phyloP scores from a whole-genome alignment of 2,113 vertebrate species.

The Sorex araneus region DNA sequence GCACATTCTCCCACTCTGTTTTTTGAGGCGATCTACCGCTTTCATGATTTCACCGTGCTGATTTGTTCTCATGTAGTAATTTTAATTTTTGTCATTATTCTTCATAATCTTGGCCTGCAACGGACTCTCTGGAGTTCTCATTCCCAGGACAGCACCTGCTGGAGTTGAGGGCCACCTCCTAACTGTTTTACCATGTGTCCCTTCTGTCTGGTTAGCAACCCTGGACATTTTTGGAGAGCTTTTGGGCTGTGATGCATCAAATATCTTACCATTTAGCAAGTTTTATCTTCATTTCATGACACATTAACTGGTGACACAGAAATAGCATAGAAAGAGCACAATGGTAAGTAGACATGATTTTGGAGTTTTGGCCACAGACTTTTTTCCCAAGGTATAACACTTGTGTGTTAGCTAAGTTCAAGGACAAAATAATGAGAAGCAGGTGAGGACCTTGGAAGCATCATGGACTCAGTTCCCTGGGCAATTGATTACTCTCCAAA shows the following conservation, averaged over 20 bases:
- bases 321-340: slow-evolving; percentile 20
- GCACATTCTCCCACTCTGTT: neutral
- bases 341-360: neutral
- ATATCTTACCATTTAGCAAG: neutral
- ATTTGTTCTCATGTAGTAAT: slow-evolving; percentile 12
- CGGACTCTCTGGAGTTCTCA: slow-evolving; percentile 34
- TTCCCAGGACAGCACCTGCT: neutral
- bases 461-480: slow-evolving; percentile 63
- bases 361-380: slow-evolving; percentile 63
- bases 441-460: slow-evolving; percentile 72
- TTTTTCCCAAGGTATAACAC: slow-evolving; percentile 68
- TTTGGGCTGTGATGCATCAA: neutral
- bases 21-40: slow-evolving; percentile 1
- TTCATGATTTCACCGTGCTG: neutral
- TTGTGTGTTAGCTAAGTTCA: slow-evolving; percentile 55
- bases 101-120: neutral
- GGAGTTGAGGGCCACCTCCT: neutral
- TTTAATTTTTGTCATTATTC: slow-evolving; percentile 11
- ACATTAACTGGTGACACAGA: neutral
- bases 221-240: neutral
- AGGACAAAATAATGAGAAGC: slow-evolving; percentile 80
- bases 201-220: neutral
- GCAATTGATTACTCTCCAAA: slow-evolving; percentile 72
- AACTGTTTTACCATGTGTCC: neutral
- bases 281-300: slow-evolving; percentile 55